Base-by-base conservation (phyloP, 1,140 invertebrate genomes). In the Eufriesea mexicana region DNA sequence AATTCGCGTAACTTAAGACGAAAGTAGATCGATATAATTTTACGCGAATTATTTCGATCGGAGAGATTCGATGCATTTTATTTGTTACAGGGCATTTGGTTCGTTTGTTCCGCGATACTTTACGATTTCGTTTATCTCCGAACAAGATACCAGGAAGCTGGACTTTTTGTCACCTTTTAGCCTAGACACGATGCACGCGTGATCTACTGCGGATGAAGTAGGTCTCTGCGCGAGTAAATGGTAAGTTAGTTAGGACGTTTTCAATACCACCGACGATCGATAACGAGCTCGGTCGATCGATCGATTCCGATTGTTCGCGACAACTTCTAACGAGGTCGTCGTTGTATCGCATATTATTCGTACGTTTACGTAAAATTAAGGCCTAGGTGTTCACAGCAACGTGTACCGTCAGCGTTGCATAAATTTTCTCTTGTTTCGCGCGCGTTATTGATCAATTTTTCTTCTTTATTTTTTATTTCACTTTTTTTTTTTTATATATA, bases 221-320 rank as follows among this genome's bases (percentile, higher is more conserved):
- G 84, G 42, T 49, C 45, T 73, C 74, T 54, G 55, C 76, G 47
- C 5, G 54, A 66, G 28, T 62, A 49, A n/a, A 61, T n/a, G 79
- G 66, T 87, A 86, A 87, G 73, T 85, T 89, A 89, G 88, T 78
- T 89, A 89, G 87, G 82, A 86, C 35, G 79, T 71, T 76, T 78
- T 57, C 64, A 76, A 72, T 86, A 62, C 49, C 49, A 59, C 35
- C 68, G 86, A 64, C 66, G 79, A 83, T 79, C 76, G 74, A 55
- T 57, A 57, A 75, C 49, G 47, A 28, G 51, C 47, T 62, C 57
- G n/a, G 6, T 20, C 18, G 62, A 9, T 6, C 16, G 59, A 62
- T 62, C 35, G 42, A 68, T 72, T 25, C 18, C 25, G 49, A 68
- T 49, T 51, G 77, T 72, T 23, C 59, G n/a, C 51, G 55, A 51